phyloP scores from a whole-genome alignment of 30 jellyfish, hydroid and myxozoan species.

The Turritopsis rubra region DNA sequence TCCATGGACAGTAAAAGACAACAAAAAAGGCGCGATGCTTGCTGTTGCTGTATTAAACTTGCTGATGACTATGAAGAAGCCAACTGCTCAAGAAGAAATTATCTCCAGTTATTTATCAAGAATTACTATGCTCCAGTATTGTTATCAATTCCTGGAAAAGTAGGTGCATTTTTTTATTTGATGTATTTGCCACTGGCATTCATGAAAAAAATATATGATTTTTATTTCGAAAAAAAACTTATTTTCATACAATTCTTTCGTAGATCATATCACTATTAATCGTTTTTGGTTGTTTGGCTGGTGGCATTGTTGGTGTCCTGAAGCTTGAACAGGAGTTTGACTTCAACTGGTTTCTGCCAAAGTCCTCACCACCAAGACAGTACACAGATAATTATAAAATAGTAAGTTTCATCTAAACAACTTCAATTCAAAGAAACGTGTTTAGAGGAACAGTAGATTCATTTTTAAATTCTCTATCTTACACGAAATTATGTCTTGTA shows the following conservation, averaged over 20 bases:
- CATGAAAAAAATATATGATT: too few species aligned
- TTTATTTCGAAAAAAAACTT: too few species aligned
- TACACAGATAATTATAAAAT: slow-evolving; percentile 5
- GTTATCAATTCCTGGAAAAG: slow-evolving; percentile 63
- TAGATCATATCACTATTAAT: slow-evolving; percentile 42
- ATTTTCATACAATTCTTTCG: background rate
- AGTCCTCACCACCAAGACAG: slow-evolving; percentile 48
- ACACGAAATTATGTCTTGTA: too few species aligned
- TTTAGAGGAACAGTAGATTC: too few species aligned
- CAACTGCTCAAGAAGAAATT: slow-evolving; percentile 38
- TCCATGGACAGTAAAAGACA: slow-evolving; percentile 57
- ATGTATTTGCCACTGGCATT: too few species aligned
- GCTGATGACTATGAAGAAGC: slow-evolving; percentile 39
- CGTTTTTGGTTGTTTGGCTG: slow-evolving; percentile 55
- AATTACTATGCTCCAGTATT: slow-evolving; percentile 32
- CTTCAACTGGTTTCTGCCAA: slow-evolving; percentile 68
- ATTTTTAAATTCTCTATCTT: too few species aligned
- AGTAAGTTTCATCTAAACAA: background rate
- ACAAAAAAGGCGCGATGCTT: slow-evolving; percentile 49
- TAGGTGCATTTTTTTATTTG: background rate
- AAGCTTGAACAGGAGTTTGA: slow-evolving; percentile 64
- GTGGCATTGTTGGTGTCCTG: slow-evolving; percentile 51
- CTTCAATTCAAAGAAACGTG: too few species aligned
- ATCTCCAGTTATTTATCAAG: slow-evolving; percentile 53
- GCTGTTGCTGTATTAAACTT: slow-evolving; percentile 62